Percentiles rank a stretch among this genome's conserved stretches.
These are phyloP conservation scores for Orthosia gracilis DNA, from an alignment of 2,888 invertebrate species.

Conservation along the genomic window DNA sequence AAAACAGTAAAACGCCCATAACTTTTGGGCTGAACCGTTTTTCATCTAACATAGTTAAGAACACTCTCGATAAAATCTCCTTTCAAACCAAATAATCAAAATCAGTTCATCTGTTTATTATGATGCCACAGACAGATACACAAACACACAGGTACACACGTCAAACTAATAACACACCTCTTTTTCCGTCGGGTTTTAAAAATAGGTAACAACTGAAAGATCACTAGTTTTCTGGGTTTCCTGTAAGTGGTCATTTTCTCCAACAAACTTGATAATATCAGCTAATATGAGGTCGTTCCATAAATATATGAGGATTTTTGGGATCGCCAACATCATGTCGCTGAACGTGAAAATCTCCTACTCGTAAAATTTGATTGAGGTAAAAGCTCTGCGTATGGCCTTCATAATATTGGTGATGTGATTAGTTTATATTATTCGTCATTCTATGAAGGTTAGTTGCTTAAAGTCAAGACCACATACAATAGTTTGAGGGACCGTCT, in stretches of 20 bases:
- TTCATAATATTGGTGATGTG: background rate
- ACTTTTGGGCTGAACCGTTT: too few species aligned
- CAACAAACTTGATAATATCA: conserved; percentile 9
- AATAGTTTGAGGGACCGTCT: too few species aligned
- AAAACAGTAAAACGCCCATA: too few species aligned
- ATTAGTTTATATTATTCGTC: background rate
- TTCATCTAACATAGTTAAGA: too few species aligned
- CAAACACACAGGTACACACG: too few species aligned
- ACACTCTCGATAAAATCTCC: too few species aligned
- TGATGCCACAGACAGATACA: too few species aligned
- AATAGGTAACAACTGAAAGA: background rate
- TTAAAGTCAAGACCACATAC: too few species aligned
- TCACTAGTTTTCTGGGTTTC: background rate
- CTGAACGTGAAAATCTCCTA: conserved; percentile 18
- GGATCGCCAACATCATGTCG: conserved; percentile 8
- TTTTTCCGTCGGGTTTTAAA: too few species aligned
- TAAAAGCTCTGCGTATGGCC: conserved; percentile 1
- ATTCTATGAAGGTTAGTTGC: background rate
- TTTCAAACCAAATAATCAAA: too few species aligned
- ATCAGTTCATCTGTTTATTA: too few species aligned
- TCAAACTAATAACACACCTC: too few species aligned
- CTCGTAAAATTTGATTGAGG: conserved; percentile 37
- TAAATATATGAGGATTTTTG: conserved; percentile 34
- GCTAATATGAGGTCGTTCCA: conserved; percentile 24
- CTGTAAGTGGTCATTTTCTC: background rate